phyloP scores from a whole-genome alignment of 2,888 invertebrate species.

The Macaria liturata region DNA sequence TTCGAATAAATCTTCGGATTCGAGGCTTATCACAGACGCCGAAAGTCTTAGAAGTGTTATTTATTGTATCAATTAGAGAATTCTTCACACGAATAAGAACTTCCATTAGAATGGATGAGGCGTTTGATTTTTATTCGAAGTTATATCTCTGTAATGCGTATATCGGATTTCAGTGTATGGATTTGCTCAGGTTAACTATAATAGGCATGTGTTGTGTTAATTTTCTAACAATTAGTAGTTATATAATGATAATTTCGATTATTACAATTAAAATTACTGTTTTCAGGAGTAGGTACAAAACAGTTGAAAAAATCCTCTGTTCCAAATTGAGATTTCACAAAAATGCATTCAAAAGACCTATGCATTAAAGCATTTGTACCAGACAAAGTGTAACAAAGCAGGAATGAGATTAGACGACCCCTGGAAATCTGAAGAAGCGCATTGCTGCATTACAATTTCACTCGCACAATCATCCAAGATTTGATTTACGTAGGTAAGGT shows the following conservation, averaged over 20 bases:
- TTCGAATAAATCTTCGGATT: constrained; percentile 69
- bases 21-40: constrained; percentile 64
- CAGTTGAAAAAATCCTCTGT: no score
- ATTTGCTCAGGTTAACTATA: no score
- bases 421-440: constrained; percentile 27
- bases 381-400: constrained; percentile 28
- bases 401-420: constrained; percentile 29
- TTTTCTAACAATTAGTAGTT: no score
- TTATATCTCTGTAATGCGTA: constrained; percentile 4
- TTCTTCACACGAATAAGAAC: constrained; percentile 65
- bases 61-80: constrained; percentile 75
- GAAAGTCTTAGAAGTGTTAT: constrained; percentile 61
- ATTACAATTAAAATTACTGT: no score
- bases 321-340: not conserved
- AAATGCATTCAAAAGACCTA: constrained; percentile 22
- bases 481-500: constrained; percentile 66
- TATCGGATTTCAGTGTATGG: not conserved
- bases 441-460: constrained; percentile 58
- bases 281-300: no score
- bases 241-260: no score
- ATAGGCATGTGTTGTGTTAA: no score
- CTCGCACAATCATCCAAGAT: constrained; percentile 59
- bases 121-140: constrained; percentile 21
- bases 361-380: constrained; percentile 3
- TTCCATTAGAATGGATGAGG: constrained; percentile 41